Conservation (phyloP, 2,888 invertebrate genomes). For the Eilema caniola region DNA sequence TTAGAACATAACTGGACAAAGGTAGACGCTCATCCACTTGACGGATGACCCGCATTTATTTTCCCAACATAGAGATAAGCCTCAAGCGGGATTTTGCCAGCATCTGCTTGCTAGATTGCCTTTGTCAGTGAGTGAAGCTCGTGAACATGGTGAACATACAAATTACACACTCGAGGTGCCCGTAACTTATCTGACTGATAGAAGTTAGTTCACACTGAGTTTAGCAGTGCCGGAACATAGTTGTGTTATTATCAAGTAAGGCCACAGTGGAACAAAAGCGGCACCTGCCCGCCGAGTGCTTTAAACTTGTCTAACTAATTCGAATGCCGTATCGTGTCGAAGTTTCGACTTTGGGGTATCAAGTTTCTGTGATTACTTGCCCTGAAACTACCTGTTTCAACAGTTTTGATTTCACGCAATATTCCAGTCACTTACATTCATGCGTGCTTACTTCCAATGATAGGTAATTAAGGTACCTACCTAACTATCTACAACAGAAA, state of each 20-base stretch:
- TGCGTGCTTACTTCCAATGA: neutral
- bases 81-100: conserved; percentile 50
- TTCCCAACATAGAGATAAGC: conserved; percentile 57
- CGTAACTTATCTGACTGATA: conserved; percentile 52
- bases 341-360: conserved; percentile 65
- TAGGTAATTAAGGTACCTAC: neutral
- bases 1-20: conserved; percentile 41
- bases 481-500: neutral
- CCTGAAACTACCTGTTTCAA: conserved; percentile 49
- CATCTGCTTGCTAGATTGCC: conserved; percentile 56
- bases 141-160: conserved; percentile 50
- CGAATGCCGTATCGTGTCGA: conserved; percentile 64
- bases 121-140: conserved; percentile 51
- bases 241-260: conserved; percentile 71
- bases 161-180: conserved; percentile 45
- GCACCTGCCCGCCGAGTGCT: conserved; percentile 67
- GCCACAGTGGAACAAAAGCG: conserved; percentile 66
- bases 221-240: conserved; percentile 59
- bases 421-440: conserved; percentile 15
- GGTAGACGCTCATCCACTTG: conserved; percentile 45
- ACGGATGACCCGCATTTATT: conserved; percentile 60
- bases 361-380: conserved; percentile 61
- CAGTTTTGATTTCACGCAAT: conserved; percentile 48
- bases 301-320: conserved; percentile 69
- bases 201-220: conserved; percentile 60